Evolutionary conservation across 2,113 vertebrate genomes (phyloP), one percentile per base, ranked within the genome.

Genomic region (Siniperca chuatsi): DNA sequence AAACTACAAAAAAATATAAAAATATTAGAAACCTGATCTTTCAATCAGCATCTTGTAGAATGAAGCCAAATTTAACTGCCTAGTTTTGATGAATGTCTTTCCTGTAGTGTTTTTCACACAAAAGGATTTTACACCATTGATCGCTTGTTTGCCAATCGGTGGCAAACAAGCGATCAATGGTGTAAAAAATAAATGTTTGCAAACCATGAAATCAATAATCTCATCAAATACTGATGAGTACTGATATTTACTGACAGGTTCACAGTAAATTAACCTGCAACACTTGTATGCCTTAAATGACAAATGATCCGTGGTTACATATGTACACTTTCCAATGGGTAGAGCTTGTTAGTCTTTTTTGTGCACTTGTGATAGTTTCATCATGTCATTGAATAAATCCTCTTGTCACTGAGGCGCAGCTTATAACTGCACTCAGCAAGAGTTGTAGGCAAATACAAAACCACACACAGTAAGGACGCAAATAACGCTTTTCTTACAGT

Each of bases 221-320:
- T 79, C 54, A 72, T 82, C 10, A 62, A 81, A 81, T 75, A 35
- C 64, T 50, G 66, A 65, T 44, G 16, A 61, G 7, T 67, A 40
- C 25, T 74, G 23, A 73, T 2, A 40, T 16, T 71, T 78, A 52
- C 33, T 20, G 44, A 12, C 25, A 48, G 46, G 37, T 46, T 78
- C 58, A 64, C 55, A 60, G 40, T 77, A 71, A 42, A 64, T 68
- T 11, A 75, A 67, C 73, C 25, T 68, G 48, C 44, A 42, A 84
- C 54, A 60, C 55, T 81, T 87, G 60, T 81, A 86, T 85, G 93
- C 93, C 92, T 92, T 93, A 93, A 86, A 78, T 73, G 29, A 86
- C 21, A 66, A 72, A 44, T 46, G 25, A 60, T 79, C 40, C 70
- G 68, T 55, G 61, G 64, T 84, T 79, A 71, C 40, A 50, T 29